Conservation (phyloP, 2,113 vertebrate genomes). For the human region DNA sequence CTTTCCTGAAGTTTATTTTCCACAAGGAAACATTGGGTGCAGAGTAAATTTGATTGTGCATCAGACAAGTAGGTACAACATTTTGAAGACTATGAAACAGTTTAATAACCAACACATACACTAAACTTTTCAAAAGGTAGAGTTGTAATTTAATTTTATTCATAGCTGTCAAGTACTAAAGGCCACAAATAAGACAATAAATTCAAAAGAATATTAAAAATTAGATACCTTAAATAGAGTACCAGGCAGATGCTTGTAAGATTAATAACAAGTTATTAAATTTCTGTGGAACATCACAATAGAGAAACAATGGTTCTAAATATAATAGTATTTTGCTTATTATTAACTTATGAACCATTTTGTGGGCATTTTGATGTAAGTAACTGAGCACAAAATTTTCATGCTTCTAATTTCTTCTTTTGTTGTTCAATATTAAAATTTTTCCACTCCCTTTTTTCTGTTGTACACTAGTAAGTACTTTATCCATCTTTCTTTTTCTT, state of each 20-base stretch:
- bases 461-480: neutral
- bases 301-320: neutral
- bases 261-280: constrained; percentile 66
- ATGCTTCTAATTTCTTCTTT: neutral
- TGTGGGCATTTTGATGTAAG: neutral
- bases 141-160: constrained; percentile 62
- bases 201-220: constrained; percentile 65
- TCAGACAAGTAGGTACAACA: constrained; percentile 1
- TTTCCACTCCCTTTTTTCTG: neutral
- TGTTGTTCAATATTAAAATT: neutral
- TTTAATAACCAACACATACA: constrained; percentile 54
- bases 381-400: neutral
- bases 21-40: neutral
- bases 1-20: neutral
- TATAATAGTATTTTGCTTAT: neutral
- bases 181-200: constrained; percentile 50
- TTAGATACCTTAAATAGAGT: constrained; percentile 34
- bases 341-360: neutral
- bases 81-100: neutral
- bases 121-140: constrained; percentile 29
- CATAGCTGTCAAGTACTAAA: constrained; percentile 61
- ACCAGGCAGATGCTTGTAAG: constrained; percentile 40
- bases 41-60: constrained; percentile 9
- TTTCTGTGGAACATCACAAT: neutral
- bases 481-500: neutral